These are phyloP conservation scores for Noctua pronuba DNA, from an alignment of 2,888 invertebrate genomes.

Conservation along the genomic window DNA sequence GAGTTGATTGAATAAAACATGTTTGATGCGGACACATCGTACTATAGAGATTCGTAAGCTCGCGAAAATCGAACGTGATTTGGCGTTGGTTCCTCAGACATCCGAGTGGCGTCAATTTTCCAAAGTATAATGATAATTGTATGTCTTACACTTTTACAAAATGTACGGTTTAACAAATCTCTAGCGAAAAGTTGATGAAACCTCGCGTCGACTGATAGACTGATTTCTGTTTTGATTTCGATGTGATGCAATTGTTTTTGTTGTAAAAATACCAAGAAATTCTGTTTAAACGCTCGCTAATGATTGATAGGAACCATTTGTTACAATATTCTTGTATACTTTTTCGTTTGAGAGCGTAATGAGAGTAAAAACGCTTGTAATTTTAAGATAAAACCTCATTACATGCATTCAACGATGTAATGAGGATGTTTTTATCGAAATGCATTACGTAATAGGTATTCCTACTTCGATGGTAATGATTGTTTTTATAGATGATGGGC, in stretches of 20 bases:
- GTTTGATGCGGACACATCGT: not conserved
- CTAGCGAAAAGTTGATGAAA: constrained; percentile 40
- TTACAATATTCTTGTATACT: constrained; percentile 60
- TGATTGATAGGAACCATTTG: constrained; percentile 66
- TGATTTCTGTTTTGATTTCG: constrained; percentile 62
- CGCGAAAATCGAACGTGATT: not conserved
- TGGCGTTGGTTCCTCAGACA: not conserved
- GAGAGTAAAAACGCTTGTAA: constrained; percentile 40
- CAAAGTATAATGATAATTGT: not conserved
- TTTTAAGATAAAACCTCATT: constrained; percentile 36
- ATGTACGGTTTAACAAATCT: constrained; percentile 31
- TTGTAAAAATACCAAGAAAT: constrained; percentile 64
- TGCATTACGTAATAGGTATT: constrained; percentile 13
- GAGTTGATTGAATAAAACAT: not conserved
- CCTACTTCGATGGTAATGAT: not conserved
- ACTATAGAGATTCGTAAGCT: not conserved
- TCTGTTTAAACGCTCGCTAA: constrained; percentile 45
- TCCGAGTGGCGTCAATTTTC: constrained; percentile 10
- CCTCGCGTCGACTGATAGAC: constrained; percentile 48
- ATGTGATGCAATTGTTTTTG: constrained; percentile 65
- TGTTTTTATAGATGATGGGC: not conserved
- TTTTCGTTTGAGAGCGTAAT: constrained; percentile 46
- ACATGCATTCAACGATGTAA: constrained; percentile 28
- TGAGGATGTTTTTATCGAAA: constrained; percentile 16
- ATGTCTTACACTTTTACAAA: constrained; percentile 19